A percentile compares a stretch with the other conserved stretches of the same genome.
Evolutionary conservation across 1,140 invertebrate genomes (phyloP).

Genomic region (Drosophila bocqueti): DNA sequence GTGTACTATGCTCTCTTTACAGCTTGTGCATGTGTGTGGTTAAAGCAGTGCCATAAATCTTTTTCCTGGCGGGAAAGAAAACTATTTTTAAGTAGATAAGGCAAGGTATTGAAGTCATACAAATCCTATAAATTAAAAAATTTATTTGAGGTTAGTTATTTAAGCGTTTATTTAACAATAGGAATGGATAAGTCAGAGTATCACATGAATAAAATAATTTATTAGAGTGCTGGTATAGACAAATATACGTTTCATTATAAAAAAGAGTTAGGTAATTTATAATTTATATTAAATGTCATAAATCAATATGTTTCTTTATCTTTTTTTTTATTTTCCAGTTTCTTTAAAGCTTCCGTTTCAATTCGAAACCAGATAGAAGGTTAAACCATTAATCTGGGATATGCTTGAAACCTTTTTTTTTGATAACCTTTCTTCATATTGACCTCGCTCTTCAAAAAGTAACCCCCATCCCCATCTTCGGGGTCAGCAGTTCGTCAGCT

Average conservation of each 20-base stretch:
- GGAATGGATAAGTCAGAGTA: background rate
- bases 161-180: background rate
- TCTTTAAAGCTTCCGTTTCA: no score
- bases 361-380: background rate
- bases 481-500: conserved; percentile 47
- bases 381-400: conserved; percentile 2
- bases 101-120: background rate
- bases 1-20: background rate
- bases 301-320: background rate
- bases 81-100: conserved; percentile 12
- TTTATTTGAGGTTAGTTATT: background rate
- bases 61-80: conserved; percentile 3
- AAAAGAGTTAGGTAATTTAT: background rate
- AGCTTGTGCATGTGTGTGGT: conserved; percentile 2
- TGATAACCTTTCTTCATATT: conserved; percentile 25
- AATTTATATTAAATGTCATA: background rate
- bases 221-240: no score
- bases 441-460: background rate
- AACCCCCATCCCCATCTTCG: conserved; percentile 3
- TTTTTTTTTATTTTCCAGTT: background rate
- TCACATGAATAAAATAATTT: background rate
- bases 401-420: conserved; percentile 14
- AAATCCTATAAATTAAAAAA: background rate
- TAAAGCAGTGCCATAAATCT: conserved; percentile 30
- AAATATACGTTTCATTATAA: background rate